Evolutionary conservation across 2,888 invertebrate species (phyloP).

Genomic region (Dryococelus australis): DNA sequence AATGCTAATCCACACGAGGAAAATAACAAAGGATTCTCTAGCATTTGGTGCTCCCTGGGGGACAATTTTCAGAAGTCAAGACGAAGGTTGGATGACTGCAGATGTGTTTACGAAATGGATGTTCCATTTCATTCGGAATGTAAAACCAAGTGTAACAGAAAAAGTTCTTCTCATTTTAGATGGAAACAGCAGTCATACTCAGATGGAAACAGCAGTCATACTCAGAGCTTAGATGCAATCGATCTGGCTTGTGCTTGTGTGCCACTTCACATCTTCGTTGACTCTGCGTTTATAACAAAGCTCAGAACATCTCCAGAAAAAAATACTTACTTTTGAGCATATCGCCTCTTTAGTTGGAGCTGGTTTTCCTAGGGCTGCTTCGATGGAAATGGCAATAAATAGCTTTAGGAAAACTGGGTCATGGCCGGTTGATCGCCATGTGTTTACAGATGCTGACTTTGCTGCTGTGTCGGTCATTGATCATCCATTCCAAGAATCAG

Average conservation of each 20-base stretch:
- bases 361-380: conserved; percentile 34
- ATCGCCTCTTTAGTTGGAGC: conserved; percentile 36
- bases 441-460: conserved; percentile 34
- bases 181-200: conserved; percentile 23
- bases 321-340: conserved; percentile 25
- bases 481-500: neutral
- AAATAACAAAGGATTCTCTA: conserved; percentile 26
- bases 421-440: conserved; percentile 37
- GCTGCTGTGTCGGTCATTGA: neutral
- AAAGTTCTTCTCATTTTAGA: neutral
- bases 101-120: conserved; percentile 41
- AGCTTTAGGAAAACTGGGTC: conserved; percentile 32
- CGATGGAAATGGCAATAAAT: conserved; percentile 34
- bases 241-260: neutral
- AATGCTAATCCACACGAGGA: conserved; percentile 17
- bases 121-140: conserved; percentile 34
- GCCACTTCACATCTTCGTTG: conserved; percentile 25
- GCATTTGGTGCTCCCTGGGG: conserved; percentile 26
- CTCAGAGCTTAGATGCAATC: neutral
- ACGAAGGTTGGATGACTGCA: conserved; percentile 45
- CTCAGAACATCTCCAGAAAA: conserved; percentile 32
- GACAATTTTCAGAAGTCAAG: conserved; percentile 45
- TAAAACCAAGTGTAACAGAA: conserved; percentile 8
- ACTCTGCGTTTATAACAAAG: conserved; percentile 27
- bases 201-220: too few species aligned